Conservation (phyloP, 2,888 invertebrate genomes). For the Pherbina coryleti region DNA sequence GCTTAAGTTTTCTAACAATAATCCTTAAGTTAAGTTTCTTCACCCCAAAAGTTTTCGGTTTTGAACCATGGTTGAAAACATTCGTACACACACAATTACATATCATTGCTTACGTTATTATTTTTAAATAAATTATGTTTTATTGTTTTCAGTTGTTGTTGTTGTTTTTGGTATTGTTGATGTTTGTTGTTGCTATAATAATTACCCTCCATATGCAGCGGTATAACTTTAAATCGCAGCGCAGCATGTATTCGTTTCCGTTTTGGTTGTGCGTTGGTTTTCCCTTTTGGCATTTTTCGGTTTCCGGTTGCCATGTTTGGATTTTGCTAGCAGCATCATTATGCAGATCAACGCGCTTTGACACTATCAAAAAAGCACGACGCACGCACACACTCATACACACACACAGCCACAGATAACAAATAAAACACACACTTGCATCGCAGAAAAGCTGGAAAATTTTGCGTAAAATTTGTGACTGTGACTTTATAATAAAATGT, state of each 20-base stretch:
- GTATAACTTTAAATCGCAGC: not conserved
- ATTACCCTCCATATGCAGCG: not conserved
- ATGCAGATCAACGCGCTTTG: slow-evolving; percentile 6
- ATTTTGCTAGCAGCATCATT: slow-evolving; percentile 17
- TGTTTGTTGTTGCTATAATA: not conserved
- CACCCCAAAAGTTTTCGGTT: too few relatives aligned
- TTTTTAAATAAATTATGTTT: too few relatives aligned
- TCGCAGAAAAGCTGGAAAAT: not conserved
- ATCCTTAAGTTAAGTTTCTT: too few relatives aligned
- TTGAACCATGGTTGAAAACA: too few relatives aligned
- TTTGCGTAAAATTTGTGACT: slow-evolving; percentile 2
- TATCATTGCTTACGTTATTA: not conserved
- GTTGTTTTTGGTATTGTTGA: not conserved
- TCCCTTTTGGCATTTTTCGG: slow-evolving; percentile 14
- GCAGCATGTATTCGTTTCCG: not conserved
- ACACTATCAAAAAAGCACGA: not conserved
- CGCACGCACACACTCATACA: not conserved
- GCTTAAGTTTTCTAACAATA: too few relatives aligned
- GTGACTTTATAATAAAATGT: slow-evolving; percentile 21
- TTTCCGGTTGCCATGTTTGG: slow-evolving; percentile 25
- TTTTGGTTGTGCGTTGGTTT: slow-evolving; percentile 13
- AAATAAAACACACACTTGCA: not conserved
- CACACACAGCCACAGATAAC: not conserved
- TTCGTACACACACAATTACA: too few relatives aligned
- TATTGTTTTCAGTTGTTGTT: not conserved